These are phyloP conservation scores for Hylaeus volcanicus DNA, from an alignment of 1,140 invertebrate species.

Conservation along the genomic window DNA sequence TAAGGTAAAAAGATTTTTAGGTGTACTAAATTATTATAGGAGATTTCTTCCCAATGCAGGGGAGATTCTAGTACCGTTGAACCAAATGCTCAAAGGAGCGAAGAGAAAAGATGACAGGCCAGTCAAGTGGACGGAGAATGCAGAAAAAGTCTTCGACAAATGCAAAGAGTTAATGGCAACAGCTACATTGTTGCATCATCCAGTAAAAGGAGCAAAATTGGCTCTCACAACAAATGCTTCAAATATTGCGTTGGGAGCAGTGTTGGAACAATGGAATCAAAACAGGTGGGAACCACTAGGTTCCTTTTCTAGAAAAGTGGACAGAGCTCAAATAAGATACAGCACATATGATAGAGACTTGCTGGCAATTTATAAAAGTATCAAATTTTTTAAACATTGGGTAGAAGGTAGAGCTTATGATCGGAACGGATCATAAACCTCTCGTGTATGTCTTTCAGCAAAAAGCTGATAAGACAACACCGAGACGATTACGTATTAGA, in stretches of 20 bases:
- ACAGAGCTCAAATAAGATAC: neutral
- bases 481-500: neutral
- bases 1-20: constrained; percentile 9
- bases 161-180: neutral
- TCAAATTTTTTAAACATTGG: constrained; percentile 1
- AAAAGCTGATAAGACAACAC: constrained; percentile 1
- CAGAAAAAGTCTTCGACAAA: neutral
- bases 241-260: neutral
- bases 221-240: neutral
- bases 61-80: neutral
- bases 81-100: neutral
- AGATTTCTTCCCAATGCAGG: neutral
- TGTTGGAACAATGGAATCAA: neutral
- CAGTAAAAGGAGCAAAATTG: neutral
- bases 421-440: constrained; percentile 25
- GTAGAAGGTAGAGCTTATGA: neutral
- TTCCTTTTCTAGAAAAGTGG: constrained; percentile 19
- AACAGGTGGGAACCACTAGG: neutral
- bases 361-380: neutral
- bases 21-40: constrained; percentile 25
- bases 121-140: neutral
- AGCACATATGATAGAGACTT: constrained; percentile 12
- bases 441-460: constrained; percentile 11
- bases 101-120: constrained; percentile 15
- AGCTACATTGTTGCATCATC: neutral